Percentiles rank a stretch among this genome's conserved stretches.
phyloP scores from a whole-genome alignment of 2,888 invertebrate species.

The Andrena flavipes region DNA sequence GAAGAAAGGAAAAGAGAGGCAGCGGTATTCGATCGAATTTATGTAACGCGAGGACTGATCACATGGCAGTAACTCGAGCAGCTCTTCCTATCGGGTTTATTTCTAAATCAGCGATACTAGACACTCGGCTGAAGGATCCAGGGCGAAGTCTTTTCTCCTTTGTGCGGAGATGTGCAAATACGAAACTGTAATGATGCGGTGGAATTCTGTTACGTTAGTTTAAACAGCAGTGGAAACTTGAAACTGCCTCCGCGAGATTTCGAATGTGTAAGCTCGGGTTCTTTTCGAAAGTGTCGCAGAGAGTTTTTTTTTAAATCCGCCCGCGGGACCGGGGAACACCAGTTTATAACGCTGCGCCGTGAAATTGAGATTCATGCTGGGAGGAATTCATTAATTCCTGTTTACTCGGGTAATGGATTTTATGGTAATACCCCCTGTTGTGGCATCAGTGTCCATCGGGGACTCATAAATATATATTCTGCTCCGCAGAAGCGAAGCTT shows the following conservation, averaged over 20 bases:
- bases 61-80: neutral
- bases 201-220: too few species aligned
- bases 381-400: slow-evolving; percentile 25
- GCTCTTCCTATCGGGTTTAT: neutral
- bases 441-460: neutral
- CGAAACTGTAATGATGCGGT: too few species aligned
- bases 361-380: slow-evolving; percentile 11
- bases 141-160: too few species aligned
- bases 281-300: neutral
- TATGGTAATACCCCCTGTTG: slow-evolving; percentile 21
- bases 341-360: neutral
- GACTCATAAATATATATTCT: neutral
- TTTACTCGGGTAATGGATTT: slow-evolving; percentile 28
- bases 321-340: neutral
- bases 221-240: neutral
- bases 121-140: neutral
- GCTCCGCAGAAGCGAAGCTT: neutral
- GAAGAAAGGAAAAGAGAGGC: neutral
- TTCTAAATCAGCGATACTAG: neutral
- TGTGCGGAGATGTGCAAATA: too few species aligned
- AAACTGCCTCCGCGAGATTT: neutral
- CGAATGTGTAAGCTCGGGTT: neutral
- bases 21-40: neutral
- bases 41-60: neutral
- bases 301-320: too few species aligned